Evolutionary conservation across 2,113 vertebrate genomes (phyloP).

Genomic region (Eulacestoma nigropectus): DNA sequence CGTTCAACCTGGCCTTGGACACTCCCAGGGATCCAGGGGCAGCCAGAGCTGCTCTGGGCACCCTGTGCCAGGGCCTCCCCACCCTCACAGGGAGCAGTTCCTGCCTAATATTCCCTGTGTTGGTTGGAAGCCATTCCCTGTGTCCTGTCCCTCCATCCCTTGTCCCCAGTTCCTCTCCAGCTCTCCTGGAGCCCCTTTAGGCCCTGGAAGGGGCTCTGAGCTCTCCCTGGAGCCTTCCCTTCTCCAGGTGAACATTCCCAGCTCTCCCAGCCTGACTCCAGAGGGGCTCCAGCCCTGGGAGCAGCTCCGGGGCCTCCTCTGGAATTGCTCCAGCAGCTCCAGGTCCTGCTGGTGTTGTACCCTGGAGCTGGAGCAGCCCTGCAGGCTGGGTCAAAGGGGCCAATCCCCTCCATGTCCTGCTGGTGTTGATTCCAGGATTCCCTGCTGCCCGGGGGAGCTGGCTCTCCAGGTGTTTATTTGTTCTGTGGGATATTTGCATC

Average conservation of each 20-base stretch:
- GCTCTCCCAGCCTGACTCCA: background rate
- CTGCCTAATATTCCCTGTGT: background rate
- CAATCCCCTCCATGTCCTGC: background rate
- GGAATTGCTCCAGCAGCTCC: no score
- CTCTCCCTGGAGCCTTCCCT: background rate
- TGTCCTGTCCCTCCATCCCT: background rate
- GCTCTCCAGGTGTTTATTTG: background rate
- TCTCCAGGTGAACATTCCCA: background rate
- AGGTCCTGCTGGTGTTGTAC: fast-evolving
- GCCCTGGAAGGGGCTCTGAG: background rate
- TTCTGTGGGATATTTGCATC: background rate
- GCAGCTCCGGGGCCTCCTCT: background rate
- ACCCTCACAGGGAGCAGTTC: background rate
- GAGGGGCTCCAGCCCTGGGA: background rate
- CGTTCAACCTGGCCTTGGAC: background rate
- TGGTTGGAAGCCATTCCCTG: background rate
- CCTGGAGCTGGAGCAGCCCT: background rate
- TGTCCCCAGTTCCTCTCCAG: background rate
- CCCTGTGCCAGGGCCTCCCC: background rate
- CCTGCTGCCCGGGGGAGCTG: background rate
- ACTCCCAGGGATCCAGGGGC: background rate
- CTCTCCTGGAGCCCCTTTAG: background rate
- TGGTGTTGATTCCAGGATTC: background rate
- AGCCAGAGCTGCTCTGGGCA: background rate
- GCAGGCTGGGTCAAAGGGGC: fast-evolving